A percentile compares a stretch with the other conserved stretches of the same genome.
phyloP scores from a whole-genome alignment of 2,797 vertebrate genomes.

The Anguilla pacifica region DNA sequence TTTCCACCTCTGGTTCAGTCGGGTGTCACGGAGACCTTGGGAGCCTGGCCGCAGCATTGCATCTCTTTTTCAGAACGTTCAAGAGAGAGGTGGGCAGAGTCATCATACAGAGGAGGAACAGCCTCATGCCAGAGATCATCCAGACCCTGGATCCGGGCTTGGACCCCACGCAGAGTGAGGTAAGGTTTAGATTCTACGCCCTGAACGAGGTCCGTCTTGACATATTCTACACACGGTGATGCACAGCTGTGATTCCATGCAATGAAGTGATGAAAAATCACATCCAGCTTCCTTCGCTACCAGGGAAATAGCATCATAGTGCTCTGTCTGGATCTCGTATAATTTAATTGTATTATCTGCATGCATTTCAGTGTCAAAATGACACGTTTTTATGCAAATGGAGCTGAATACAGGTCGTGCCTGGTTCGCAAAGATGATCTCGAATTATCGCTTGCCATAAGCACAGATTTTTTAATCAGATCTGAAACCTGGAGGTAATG shows the following conservation, averaged over 20 bases:
- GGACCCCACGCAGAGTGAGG: conserved; percentile 62
- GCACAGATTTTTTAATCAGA: not conserved
- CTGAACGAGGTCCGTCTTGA: not conserved
- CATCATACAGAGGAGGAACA: conserved; percentile 51
- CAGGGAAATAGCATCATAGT: not conserved
- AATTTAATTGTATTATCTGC: not conserved
- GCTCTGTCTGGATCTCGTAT: not conserved
- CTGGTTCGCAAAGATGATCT: not conserved
- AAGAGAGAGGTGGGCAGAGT: conserved; percentile 52
- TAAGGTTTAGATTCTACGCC: conserved; percentile 35
- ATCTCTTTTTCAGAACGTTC: conserved; percentile 58
- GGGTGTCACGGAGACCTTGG: not conserved
- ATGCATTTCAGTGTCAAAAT: not conserved
- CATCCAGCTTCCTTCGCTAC: not conserved
- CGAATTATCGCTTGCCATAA: not conserved
- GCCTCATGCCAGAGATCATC: conserved; percentile 61
- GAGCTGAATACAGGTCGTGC: not conserved
- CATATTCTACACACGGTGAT: not conserved
- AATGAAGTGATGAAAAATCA: not conserved
- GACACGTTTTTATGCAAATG: not conserved
- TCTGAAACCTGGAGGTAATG: not conserved
- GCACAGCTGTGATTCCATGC: not conserved
- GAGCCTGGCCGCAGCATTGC: not conserved
- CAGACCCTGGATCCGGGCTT: conserved; percentile 47
- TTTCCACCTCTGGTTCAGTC: not conserved